Base-by-base conservation (phyloP, 2,888 invertebrate genomes). In the Heliconius ethilla region DNA sequence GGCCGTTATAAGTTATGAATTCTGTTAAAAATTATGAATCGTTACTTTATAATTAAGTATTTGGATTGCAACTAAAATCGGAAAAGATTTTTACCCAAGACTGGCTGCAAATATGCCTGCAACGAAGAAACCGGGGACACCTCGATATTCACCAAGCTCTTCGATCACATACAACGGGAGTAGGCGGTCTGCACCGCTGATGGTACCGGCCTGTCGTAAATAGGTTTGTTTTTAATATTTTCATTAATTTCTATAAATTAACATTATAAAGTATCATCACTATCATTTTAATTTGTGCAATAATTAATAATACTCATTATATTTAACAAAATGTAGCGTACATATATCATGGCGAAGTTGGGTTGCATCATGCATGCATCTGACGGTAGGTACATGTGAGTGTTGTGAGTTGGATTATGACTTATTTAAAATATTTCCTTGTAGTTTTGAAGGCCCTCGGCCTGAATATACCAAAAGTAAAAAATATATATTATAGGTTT, bases 71-170 rank as follows among this genome's bases (percentile, higher is more conserved):
- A 37, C 5, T 15, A 2, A 18, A 72, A 3, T 59, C n/a, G 22
- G 9, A 74, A 74, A 45, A 74, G 1, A 51, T 72, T 79, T 91
- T 87, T 95, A 98, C 98, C 99, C 99, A 83, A 99, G 96, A 86
- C 99, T 98, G 2, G 99, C 99, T 65, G 98, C 98, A 89, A 99
- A 99, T 79, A 99, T 97, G 29, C 99, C 98, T 7, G 99, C 98
- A 0, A 99, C 98, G 90, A 99, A 99, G 85, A 99, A 96, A 4
- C 99, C 99, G 1, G 98, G 97, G 2, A 99, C 92, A 0, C 98
- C 98, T 55, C 95, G 96, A 62, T 96, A 93, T 72, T 95, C 88
- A 0, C 97, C 97, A 87, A 99, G 95, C 79, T 96, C 96, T 80
- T 97, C 96, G 94, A 99, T 97, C 40, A 99, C 98, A 88, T 98